Conservation (phyloP, 2,113 vertebrate species). For the Pantherophis guttatus region DNA sequence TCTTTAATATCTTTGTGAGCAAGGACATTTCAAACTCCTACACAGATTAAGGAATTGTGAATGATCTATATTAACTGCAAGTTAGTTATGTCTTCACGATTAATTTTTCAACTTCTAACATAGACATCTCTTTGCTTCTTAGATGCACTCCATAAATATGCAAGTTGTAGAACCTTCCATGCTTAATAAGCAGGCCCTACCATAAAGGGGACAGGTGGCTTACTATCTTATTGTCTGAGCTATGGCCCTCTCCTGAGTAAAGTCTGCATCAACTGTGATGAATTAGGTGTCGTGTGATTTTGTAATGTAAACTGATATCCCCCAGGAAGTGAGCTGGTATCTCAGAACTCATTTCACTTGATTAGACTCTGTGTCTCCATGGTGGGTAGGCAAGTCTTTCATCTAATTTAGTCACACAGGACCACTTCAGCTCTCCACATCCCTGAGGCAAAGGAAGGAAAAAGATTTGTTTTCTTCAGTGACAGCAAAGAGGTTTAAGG, state of each 20-base stretch:
- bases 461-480: conserved; percentile 75
- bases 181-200: conserved; percentile 57
- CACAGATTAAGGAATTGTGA: background rate
- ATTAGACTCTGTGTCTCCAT: conserved; percentile 73
- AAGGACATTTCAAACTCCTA: background rate
- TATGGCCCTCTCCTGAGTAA: conserved; percentile 67
- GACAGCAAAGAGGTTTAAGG: conserved; percentile 76
- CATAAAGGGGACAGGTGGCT: conserved; percentile 60
- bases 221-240: conserved; percentile 51
- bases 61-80: conserved; percentile 1
- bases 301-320: conserved; percentile 73
- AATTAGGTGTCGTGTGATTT: conserved; percentile 71
- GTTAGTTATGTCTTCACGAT: background rate
- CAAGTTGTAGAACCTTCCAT: conserved; percentile 34
- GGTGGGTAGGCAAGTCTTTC: conserved; percentile 74
- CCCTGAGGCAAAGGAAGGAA: conserved; percentile 68
- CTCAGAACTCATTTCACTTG: conserved; percentile 81
- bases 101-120: conserved; percentile 11
- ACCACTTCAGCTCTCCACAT: conserved; percentile 70
- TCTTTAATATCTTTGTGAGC: conserved; percentile 18
- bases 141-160: background rate
- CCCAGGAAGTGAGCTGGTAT: conserved; percentile 74
- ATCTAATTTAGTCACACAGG: conserved; percentile 77
- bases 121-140: conserved; percentile 4
- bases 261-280: conserved; percentile 69